Base-by-base conservation (phyloP, 2,888 invertebrate species). In the Actias luna region DNA sequence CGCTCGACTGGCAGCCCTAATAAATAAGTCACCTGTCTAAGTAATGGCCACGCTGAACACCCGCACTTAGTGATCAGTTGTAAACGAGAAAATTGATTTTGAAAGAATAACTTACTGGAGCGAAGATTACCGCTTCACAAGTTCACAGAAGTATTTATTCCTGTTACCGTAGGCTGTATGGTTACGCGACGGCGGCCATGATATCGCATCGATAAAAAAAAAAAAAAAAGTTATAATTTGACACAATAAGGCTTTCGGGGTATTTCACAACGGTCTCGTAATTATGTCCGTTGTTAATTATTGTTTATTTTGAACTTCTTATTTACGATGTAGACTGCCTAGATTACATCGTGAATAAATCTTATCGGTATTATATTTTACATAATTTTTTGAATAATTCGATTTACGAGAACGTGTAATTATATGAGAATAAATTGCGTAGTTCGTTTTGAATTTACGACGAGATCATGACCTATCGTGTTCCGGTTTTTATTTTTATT, bases 1-100 rank as follows among this genome's bases (percentile, higher is more conserved):
- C 29, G 16, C 16, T 3, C 29, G 31, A 25, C 60, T 63, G 69
- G n/a, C 78, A 83, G 65, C 85, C 85, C 85, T 84, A 64, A 62
- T 29, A 68, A 64, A 55, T 55, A 55, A 55, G 29, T 55, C 63
- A 63, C 70, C 65, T 82, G 55, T 55, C 82, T 87, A 85, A 87
- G 82, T 88, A 83, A 86, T 81, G 85, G 79, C 74, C 75, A 69
- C n/a, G n/a, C 69, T 73, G 78, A 80, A 83, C 82, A 84, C 81
- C 83, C 68, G 84, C 82, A 77, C 79, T 83, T 83, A 87, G 79
- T 80, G 83, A 77, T 81, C 85, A 84, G 84, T 84, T n/a, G 85
- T 87, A 89, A 89, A 90, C 86, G 88, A 82, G 88, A 85, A 90
- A 91, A 91, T 91, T 91, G 90, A 91, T 90, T 91, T 87, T 87